Percentiles rank a stretch among this genome's conserved stretches.
phyloP scores from a whole-genome alignment of 2,797 vertebrate species.

The Xenops minutus region DNA sequence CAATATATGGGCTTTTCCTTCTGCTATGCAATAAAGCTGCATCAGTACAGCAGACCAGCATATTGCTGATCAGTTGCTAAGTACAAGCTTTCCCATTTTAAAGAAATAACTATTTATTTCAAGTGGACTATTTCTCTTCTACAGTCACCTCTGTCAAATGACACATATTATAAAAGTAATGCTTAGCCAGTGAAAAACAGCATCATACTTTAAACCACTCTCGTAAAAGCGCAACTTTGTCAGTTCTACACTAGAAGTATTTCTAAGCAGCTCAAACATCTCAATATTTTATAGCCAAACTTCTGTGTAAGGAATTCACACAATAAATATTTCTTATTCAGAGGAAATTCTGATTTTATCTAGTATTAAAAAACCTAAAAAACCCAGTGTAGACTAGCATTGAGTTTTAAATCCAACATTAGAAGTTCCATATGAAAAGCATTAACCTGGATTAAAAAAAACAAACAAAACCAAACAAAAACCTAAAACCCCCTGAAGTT shows the following conservation, averaged over 20 bases:
- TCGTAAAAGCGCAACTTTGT: not conserved
- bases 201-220: not conserved
- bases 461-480: not conserved
- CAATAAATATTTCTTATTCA: not conserved
- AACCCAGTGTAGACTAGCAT: not conserved
- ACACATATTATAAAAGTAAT: not conserved
- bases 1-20: not conserved
- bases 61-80: not conserved
- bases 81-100: not conserved
- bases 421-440: not conserved
- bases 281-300: not conserved
- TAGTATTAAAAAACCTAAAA: not conserved
- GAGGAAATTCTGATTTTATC: not conserved
- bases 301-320: not conserved
- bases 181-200: not conserved
- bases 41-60: not conserved
- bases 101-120: not conserved
- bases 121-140: not conserved
- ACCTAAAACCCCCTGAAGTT: fast-evolving
- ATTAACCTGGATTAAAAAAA: not conserved
- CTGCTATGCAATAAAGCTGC: not conserved
- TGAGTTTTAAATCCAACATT: not conserved
- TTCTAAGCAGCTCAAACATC: not conserved
- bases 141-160: not conserved
- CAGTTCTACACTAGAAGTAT: not conserved